These are phyloP conservation scores for Noctua comes DNA, from an alignment of 2,888 invertebrate genomes.

Conservation along the genomic window DNA sequence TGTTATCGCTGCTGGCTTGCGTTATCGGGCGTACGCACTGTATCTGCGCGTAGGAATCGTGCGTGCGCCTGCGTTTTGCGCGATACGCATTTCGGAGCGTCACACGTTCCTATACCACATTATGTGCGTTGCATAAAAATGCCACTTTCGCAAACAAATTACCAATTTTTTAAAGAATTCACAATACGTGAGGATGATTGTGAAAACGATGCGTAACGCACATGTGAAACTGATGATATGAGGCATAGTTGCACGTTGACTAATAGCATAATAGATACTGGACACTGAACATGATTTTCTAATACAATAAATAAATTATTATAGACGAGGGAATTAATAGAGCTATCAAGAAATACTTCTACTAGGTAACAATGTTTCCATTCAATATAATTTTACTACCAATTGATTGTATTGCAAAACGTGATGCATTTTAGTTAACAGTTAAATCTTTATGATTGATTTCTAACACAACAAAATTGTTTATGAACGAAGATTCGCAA, in stretches of 20 bases:
- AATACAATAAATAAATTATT: constrained; percentile 39
- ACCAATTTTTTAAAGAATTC: constrained; percentile 79
- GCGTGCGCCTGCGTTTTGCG: constrained; percentile 86
- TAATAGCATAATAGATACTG: constrained; percentile 63
- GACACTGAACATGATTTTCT: constrained; percentile 59
- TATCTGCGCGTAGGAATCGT: constrained; percentile 85
- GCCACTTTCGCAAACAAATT: constrained; percentile 86
- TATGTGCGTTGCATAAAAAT: constrained; percentile 79
- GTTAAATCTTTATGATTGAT: constrained; percentile 7
- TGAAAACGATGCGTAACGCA: constrained; percentile 87
- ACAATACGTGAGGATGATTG: constrained; percentile 86
- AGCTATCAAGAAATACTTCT: constrained; percentile 18
- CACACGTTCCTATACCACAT: constrained; percentile 76
- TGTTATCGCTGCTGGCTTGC: constrained; percentile 79
- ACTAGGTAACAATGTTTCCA: neutral
- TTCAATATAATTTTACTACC: constrained; percentile 22
- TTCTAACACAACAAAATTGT: constrained; percentile 1
- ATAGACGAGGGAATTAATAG: constrained; percentile 30
- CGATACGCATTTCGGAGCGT: constrained; percentile 77
- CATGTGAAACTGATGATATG: constrained; percentile 79
- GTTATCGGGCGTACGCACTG: constrained; percentile 81
- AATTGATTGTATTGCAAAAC: constrained; percentile 29
- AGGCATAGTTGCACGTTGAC: constrained; percentile 74
- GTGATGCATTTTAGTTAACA: constrained; percentile 18
- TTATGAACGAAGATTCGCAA: neutral